phyloP scores from a whole-genome alignment of 2,888 invertebrate genomes.

The Chydorus sphaericus region DNA sequence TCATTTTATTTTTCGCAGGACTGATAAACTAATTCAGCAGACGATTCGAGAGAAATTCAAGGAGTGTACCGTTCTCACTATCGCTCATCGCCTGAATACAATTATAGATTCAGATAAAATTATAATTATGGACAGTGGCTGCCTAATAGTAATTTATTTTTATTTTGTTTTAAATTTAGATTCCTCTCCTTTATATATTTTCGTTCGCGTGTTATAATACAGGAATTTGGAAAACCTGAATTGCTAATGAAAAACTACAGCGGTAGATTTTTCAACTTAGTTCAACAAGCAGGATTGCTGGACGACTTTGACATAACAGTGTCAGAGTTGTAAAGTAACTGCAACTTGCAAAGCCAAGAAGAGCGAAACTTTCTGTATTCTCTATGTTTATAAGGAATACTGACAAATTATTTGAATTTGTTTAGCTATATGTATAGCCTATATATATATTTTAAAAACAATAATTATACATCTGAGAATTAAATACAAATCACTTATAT shows the following conservation, averaged over 20 bases:
- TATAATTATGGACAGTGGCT: constrained; percentile 17
- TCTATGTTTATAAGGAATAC: too few relatives aligned
- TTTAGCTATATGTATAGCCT: too few relatives aligned
- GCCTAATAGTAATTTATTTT: constrained; percentile 18
- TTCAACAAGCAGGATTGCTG: constrained; percentile 51
- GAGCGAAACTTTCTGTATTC: too few relatives aligned
- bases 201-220: too few relatives aligned
- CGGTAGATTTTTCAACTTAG: constrained; percentile 47
- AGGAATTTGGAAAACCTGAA: constrained; percentile 63
- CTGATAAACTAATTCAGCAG: constrained; percentile 15
- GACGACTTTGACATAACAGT: constrained; percentile 32
- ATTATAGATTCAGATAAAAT: constrained; percentile 15
- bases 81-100: constrained; percentile 16
- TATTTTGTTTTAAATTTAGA: too few relatives aligned
- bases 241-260: constrained; percentile 42
- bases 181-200: too few relatives aligned
- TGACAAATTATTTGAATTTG: too few relatives aligned
- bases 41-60: constrained; percentile 14
- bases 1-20: background rate
- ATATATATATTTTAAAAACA: too few relatives aligned
- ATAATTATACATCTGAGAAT: too few relatives aligned
- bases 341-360: background rate
- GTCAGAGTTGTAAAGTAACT: background rate
- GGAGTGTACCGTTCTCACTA: constrained; percentile 15
- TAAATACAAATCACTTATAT: too few relatives aligned